Base-by-base conservation (phyloP, 2,113 vertebrate species). In the Hippopotamus amphibius region DNA sequence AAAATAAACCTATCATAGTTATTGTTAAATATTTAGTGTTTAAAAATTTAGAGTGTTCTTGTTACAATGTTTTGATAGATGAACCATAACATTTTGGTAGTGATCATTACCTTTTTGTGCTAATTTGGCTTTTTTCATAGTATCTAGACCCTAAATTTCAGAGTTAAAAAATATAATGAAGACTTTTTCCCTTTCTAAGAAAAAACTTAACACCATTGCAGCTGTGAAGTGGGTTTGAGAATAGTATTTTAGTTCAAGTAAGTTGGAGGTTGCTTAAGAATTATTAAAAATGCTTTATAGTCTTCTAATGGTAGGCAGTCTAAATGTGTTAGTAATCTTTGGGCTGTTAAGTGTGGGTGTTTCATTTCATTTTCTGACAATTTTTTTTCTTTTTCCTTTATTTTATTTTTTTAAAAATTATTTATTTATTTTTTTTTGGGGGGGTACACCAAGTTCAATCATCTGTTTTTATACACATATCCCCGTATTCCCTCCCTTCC, bases 251-350 rank as follows among this genome's bases (percentile, higher is more conserved):
- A 87, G 14, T 97, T 43, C 28, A 88, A 57, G 55, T 76, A 93
- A 53, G 22, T 86, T 92, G 33, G 43, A 46, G 48, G 55, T 82
- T 68, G 50, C 28, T 63, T 93, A 94, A 93, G 53, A 72, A 89
- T 95, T 94, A 68, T 74, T 89, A 46, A 79, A 95, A 89, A 89
- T 93, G 24, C 24, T 94, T 94, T 50, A 15, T 95, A 77, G 13
- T 85, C 48, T 84, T 71, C 53, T 85, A 68, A 30, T 48, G 17
- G 37, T 72, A 79, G 74, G 61, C 28, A 88, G 55, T 61, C 37
- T 93, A 85, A 85, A 79, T 72, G 43, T 94, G 61, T 91, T 96
- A 55, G 17, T 79, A 71, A 92, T 91, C 41, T 77, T 82, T 76
- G 79, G 46, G 33, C n/a, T 90, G 8, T 66, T 74, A 26, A 61